These are phyloP conservation scores for Aulostomus chinensis DNA, from an alignment of 2,797 vertebrate species.

Conservation along the genomic window DNA sequence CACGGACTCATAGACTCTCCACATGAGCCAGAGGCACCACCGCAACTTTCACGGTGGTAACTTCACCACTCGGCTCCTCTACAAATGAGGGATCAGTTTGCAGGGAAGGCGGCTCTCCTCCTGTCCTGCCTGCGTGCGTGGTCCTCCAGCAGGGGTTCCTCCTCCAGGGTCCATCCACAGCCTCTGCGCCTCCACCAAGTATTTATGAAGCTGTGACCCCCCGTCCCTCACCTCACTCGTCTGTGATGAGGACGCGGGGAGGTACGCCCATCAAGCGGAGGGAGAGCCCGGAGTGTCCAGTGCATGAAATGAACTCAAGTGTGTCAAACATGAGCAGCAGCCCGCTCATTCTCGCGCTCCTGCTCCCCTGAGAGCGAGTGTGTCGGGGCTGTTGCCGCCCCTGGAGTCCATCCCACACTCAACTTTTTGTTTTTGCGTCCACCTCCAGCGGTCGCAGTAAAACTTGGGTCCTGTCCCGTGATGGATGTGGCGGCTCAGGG, in stretches of 20 bases:
- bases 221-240: conserved; percentile 71
- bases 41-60: conserved; percentile 32
- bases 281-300: conserved; percentile 7
- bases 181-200: conserved; percentile 44
- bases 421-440: conserved; percentile 86
- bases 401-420: conserved; percentile 87
- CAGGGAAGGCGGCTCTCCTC: conserved; percentile 41
- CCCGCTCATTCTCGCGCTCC: conserved; percentile 42
- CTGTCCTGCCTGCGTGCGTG: conserved; percentile 23
- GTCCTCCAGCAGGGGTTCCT: conserved; percentile 43
- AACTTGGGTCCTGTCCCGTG: conserved; percentile 89
- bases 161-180: conserved; percentile 64
- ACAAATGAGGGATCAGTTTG: conserved; percentile 45
- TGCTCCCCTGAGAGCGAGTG: conserved; percentile 31
- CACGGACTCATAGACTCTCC: conserved; percentile 48
- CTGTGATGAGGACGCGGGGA: conserved; percentile 59
- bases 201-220: conserved; percentile 71
- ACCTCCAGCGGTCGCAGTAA: conserved; percentile 92
- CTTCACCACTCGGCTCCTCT: conserved; percentile 7
- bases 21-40: conserved; percentile 34
- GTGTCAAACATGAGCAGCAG: too few relatives aligned
- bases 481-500: conserved; percentile 92
- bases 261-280: conserved; percentile 69
- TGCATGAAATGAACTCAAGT: conserved; percentile 11
- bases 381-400: conserved; percentile 67